Evolutionary conservation across 2,113 vertebrate species (phyloP), one percentile per base, ranked within the genome.

Genomic region (Perognathus longimembris): DNA sequence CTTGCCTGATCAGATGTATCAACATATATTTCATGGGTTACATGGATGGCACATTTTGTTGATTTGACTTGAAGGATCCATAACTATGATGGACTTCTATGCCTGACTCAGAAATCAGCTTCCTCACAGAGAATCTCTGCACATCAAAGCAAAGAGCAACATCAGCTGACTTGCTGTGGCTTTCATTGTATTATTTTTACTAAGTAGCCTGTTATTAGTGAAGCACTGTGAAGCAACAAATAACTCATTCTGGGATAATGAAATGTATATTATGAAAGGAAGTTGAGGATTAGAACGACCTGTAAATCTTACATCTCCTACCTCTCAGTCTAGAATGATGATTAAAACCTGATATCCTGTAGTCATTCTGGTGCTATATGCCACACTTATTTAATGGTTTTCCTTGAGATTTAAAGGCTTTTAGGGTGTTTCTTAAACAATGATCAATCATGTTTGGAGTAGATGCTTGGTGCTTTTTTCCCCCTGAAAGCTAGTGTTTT

Each of bases 31-130:
- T 95, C 81, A 82, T 3, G 4, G 59, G 74, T 85, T 85, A 45
- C 92, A 71, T 1, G 24, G 64, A 88, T n/a, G 63, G 70, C 69
- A 24, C 83, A 36, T 83, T 94, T 80, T 92, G 40, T 57, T 91
- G 81, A 95, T 94, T 92, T 94, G 92, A 92, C 82, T 90, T 88
- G 87, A 89, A 95, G 89, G 74, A 54, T 83, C 69, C 67, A 36
- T 95, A 94, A 93, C 86, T 70, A 36, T 90, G 95, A 95, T 79
- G 82, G 78, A 89, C 80, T 91, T 86, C 83, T 95, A 73, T 64
- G 50, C 80, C 64, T 77, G 57, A 54, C 84, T 89, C 84, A 71
- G 93, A 94, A 95, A 93, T 95, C 90, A 45, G 32, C 64, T 73
- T 69, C 81, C 67, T 42, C 40, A 26, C 36, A 70, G 57, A 90